A percentile compares a stretch with the other conserved stretches of the same genome.
phyloP scores from a whole-genome alignment of 2,113 vertebrate genomes.

The Otocyon megalotis region DNA sequence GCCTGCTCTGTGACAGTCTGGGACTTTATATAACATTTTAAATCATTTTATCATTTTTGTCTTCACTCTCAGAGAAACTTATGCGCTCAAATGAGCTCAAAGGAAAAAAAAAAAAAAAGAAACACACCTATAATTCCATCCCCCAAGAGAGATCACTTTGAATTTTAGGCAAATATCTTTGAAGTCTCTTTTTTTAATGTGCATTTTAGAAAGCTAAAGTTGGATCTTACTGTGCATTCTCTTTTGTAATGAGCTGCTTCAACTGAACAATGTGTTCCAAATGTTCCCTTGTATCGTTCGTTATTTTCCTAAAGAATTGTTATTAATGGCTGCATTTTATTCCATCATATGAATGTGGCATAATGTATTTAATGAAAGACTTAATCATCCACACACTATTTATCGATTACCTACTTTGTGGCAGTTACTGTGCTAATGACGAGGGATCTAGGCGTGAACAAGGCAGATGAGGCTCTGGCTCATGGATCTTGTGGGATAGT shows the following conservation, averaged over 20 bases:
- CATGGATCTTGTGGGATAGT: not conserved
- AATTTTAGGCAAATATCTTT: constrained; percentile 25
- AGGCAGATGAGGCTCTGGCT: not conserved
- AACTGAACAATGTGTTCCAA: not conserved
- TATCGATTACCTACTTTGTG: not conserved
- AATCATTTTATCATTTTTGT: not conserved
- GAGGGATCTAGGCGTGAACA: not conserved
- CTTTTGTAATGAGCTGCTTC: constrained; percentile 10
- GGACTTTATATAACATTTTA: not conserved
- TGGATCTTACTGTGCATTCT: not conserved
- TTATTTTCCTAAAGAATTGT: not conserved
- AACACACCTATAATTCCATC: not conserved
- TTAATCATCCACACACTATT: not conserved
- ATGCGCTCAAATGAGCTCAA: not conserved
- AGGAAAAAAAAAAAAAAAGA: not conserved
- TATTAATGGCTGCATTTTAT: not conserved
- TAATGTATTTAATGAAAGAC: not conserved
- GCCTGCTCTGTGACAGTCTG: not conserved
- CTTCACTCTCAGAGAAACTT: not conserved
- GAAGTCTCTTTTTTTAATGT: not conserved
- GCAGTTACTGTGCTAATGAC: not conserved
- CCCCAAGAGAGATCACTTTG: not conserved
- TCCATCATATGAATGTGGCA: not conserved
- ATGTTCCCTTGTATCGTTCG: not conserved
- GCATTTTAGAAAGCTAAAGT: constrained; percentile 18